These are phyloP conservation scores for Ameiurus melas DNA, from an alignment of 2,113 vertebrate genomes.

Conservation along the genomic window DNA sequence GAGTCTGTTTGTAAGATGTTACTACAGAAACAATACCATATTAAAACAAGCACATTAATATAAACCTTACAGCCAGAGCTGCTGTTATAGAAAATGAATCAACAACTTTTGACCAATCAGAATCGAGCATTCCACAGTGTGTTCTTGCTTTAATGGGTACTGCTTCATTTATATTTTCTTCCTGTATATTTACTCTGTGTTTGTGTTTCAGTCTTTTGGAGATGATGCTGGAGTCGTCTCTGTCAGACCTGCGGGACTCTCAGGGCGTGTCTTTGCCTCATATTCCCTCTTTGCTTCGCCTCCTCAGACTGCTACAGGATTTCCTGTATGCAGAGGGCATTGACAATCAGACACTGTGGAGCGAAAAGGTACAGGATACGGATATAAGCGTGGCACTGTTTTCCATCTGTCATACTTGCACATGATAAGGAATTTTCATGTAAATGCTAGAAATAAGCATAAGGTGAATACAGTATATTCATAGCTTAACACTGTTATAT, in stretches of 20 bases:
- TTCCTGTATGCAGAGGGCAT: slow-evolving; percentile 92
- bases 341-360: slow-evolving; percentile 89
- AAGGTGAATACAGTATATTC: neutral
- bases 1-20: neutral
- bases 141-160: neutral
- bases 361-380: slow-evolving; percentile 83
- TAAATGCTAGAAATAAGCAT: neutral
- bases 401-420: neutral
- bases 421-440: neutral
- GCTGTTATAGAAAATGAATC: neutral
- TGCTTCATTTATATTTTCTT: neutral
- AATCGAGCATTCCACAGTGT: neutral
- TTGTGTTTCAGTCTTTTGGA: slow-evolving; percentile 82
- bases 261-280: slow-evolving; percentile 70
- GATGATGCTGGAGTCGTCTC: slow-evolving; percentile 97
- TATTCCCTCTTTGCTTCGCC: slow-evolving; percentile 82
- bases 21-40: neutral
- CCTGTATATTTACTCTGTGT: neutral
- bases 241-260: slow-evolving; percentile 85
- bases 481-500: neutral
- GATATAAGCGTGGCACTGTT: no score
- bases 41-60: neutral
- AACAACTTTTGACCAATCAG: neutral
- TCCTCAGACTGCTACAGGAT: slow-evolving; percentile 94
- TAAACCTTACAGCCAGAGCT: neutral